Conservation (phyloP, 2,888 invertebrate genomes). For the Macrophya alboannulata region DNA sequence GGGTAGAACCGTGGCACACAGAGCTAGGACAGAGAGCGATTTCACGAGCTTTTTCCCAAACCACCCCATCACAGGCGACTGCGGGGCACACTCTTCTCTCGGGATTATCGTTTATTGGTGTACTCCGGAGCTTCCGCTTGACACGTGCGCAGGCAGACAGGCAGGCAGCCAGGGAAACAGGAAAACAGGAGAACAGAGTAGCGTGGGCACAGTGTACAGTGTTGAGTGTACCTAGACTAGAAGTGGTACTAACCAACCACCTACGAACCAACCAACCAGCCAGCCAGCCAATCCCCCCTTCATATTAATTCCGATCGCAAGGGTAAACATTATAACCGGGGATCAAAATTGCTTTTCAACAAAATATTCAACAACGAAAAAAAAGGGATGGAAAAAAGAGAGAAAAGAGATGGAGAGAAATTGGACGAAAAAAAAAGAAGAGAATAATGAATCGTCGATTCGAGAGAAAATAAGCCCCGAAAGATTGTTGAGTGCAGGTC, state of each 20-base stretch:
- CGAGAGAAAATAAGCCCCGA: not conserved
- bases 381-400: not conserved
- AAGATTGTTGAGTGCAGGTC: not conserved
- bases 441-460: not conserved
- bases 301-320: not conserved
- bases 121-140: slow-evolving; percentile 36
- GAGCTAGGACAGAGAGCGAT: not conserved
- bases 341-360: slow-evolving; percentile 28
- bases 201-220: not conserved
- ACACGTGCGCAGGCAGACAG: slow-evolving; percentile 37
- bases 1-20: too few relatives aligned
- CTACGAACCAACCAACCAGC: not conserved
- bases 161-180: not conserved
- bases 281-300: too few relatives aligned
- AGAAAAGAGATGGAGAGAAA: not conserved
- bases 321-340: not conserved
- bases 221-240: not conserved
- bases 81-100: not conserved
- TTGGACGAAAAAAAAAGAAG: not conserved
- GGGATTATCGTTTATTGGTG: slow-evolving; percentile 55
- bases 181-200: not conserved
- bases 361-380: not conserved
- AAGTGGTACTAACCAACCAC: not conserved
- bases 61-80: not conserved
- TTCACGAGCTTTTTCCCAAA: not conserved